These are phyloP conservation scores for Therioaphis trifolii DNA, from an alignment of 2,888 invertebrate genomes.

Conservation along the genomic window DNA sequence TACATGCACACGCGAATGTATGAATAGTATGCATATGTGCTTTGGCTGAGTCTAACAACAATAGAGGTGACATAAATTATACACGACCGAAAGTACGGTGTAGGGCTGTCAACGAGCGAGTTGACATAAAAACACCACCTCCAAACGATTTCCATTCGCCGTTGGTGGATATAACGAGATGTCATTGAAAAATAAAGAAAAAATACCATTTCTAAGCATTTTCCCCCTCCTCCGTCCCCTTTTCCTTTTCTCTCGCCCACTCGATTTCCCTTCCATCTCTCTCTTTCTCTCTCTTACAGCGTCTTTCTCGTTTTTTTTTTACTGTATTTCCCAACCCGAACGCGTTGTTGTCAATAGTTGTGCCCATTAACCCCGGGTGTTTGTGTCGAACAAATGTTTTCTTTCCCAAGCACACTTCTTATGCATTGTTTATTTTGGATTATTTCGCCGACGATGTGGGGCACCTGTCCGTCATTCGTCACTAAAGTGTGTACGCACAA, in stretches of 20 bases:
- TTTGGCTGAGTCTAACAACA: conserved; percentile 30
- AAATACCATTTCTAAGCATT: conserved; percentile 20
- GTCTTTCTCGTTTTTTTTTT: not conserved
- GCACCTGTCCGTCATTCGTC: conserved; percentile 61
- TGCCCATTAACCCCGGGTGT: conserved; percentile 58
- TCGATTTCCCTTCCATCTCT: not conserved
- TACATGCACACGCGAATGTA: not conserved
- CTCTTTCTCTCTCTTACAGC: not conserved
- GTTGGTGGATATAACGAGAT: conserved; percentile 58
- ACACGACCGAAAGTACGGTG: conserved; percentile 48
- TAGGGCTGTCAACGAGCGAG: conserved; percentile 45
- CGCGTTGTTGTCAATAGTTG: conserved; percentile 38
- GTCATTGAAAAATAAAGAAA: conserved; percentile 54
- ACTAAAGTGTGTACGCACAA: conserved; percentile 31
- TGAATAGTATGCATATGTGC: not conserved
- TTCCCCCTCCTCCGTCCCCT: conserved; percentile 1
- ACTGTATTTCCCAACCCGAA: conserved; percentile 11
- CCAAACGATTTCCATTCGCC: conserved; percentile 60
- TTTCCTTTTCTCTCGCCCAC: not conserved
- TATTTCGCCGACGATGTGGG: conserved; percentile 56
- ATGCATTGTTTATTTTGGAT: conserved; percentile 60
- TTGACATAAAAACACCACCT: conserved; percentile 57
- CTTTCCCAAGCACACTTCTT: conserved; percentile 61
- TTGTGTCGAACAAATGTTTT: conserved; percentile 60
- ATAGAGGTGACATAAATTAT: conserved; percentile 51